These are phyloP conservation scores for Brachypalpus laphriformis DNA, from an alignment of 2,888 invertebrate genomes.

Conservation along the genomic window DNA sequence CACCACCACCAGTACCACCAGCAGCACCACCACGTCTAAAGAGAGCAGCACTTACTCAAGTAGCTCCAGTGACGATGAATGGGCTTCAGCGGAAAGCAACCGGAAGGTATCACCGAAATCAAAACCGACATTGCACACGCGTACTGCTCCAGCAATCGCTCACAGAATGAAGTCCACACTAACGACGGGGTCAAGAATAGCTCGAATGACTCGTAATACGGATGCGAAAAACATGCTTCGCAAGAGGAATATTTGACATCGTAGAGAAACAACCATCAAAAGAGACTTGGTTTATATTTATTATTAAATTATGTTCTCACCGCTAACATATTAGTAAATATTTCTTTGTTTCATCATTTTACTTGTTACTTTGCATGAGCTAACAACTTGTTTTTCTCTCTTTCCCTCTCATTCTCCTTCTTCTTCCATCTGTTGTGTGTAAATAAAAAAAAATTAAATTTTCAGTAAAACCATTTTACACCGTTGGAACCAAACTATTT, in stretches of 20 bases:
- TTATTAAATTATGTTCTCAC: constrained; percentile 41
- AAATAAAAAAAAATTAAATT: constrained; percentile 9
- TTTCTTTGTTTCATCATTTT: constrained; percentile 12
- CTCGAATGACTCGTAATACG: constrained; percentile 27
- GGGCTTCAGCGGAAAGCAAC: background rate
- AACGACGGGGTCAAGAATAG: constrained; percentile 28
- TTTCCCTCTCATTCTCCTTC: background rate
- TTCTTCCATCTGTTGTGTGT: constrained; percentile 30
- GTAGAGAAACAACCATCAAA: background rate
- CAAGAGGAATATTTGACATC: constrained; percentile 57
- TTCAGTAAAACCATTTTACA: constrained; percentile 42
- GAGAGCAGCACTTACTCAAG: background rate
- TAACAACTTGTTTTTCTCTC: background rate
- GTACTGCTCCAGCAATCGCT: background rate
- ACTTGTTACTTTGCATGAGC: constrained; percentile 21
- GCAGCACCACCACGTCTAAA: background rate
- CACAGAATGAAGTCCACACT: background rate
- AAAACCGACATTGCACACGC: background rate
- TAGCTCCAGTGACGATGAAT: background rate
- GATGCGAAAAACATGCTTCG: constrained; percentile 30
- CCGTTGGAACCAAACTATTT: constrained; percentile 26
- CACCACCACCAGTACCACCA: too few species aligned
- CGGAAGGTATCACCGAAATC: background rate
- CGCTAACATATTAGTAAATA: constrained; percentile 33
- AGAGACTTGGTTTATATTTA: constrained; percentile 48